Evolutionary conservation across 1,140 invertebrate genomes (phyloP), one percentile per base, ranked within the genome.

Genomic region (Psilanteris sp.): DNA sequence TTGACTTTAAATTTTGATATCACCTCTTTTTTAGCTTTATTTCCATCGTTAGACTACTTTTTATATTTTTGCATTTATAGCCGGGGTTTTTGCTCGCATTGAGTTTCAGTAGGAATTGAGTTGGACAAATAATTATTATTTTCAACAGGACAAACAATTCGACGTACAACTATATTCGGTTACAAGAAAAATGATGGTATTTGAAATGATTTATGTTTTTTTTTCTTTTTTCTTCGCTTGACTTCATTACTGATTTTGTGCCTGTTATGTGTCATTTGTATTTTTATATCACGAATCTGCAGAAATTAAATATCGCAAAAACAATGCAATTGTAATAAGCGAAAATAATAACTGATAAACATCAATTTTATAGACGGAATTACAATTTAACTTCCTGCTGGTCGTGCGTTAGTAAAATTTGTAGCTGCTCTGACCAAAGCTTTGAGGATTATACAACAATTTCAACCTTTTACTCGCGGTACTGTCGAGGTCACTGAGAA

Each of bases 371-470:
- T 9, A 14, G 41, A 1, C 16, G 15, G n/a, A 34, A 24, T 59
- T 39, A 24, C 37, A 11, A 50, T 68, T 26, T 24, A 68, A 57
- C 22, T 55, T 68, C 32, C 32, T 15, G 43, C 4, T 50, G n/a
- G 44, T 29, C 36, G 54, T 52, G 15, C 13, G 14, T 14, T 54
- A 15, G 11, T 6, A 16, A 31, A 59, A 61, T 29, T 67, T 67
- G 7, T 31, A 20, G 44, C 22, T 4, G 9, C 13, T 24, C 27
- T 73, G 52, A 64, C 70, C 61, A 46, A 37, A 61, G 61, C 71
- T 74, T 74, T 66, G 70, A 66, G 37, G 34, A 64, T 41, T 20
- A 31, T 54, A 31, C 52, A 67, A 66, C 61, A 74, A 74, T 74
- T 59, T 67, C 44, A 31, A 61, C 44, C 43, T 74, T 66, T 74